phyloP scores from a whole-genome alignment of 2,113 vertebrate species.

The Ptyas mucosa region DNA sequence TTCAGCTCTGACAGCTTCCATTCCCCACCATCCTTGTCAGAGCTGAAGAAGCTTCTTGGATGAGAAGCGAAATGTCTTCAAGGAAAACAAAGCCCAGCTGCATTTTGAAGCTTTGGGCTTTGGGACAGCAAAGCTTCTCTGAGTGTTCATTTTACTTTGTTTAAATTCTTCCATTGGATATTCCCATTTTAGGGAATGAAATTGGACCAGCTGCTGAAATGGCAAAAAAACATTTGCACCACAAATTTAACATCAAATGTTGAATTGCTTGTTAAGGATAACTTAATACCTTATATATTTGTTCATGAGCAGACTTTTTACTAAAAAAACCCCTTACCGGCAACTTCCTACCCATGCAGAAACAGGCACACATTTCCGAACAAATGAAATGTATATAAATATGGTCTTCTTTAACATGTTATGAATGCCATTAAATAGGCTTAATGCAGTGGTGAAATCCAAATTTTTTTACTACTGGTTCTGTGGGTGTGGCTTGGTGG shows the following conservation, averaged over 20 bases:
- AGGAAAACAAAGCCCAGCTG: too few relatives aligned
- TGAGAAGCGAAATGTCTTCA: too few relatives aligned
- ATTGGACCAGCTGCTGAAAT: not conserved
- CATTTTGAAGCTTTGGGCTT: not conserved
- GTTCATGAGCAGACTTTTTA: slow-evolving; percentile 28
- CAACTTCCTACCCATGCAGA: slow-evolving; percentile 28
- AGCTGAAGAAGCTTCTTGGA: too few relatives aligned
- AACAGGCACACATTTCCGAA: not conserved
- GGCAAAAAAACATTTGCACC: slow-evolving; percentile 37
- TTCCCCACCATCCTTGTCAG: too few relatives aligned
- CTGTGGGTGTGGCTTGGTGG: too few relatives aligned
- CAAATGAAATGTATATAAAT: slow-evolving; percentile 51
- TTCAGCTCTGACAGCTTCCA: not conserved
- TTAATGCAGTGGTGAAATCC: not conserved
- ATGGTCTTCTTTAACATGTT: slow-evolving; percentile 43
- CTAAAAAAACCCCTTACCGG: slow-evolving; percentile 45
- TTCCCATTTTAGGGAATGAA: slow-evolving; percentile 1
- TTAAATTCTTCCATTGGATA: slow-evolving; percentile 25
- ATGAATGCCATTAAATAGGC: slow-evolving; percentile 53
- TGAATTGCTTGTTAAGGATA: slow-evolving; percentile 42
- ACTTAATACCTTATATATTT: slow-evolving; percentile 53
- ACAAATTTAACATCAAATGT: not conserved
- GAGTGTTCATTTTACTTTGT: slow-evolving; percentile 18
- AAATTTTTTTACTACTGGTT: too few relatives aligned
- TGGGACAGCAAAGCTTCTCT: not conserved